phyloP scores from a whole-genome alignment of 2,888 invertebrate genomes.

The Acleris cristana region DNA sequence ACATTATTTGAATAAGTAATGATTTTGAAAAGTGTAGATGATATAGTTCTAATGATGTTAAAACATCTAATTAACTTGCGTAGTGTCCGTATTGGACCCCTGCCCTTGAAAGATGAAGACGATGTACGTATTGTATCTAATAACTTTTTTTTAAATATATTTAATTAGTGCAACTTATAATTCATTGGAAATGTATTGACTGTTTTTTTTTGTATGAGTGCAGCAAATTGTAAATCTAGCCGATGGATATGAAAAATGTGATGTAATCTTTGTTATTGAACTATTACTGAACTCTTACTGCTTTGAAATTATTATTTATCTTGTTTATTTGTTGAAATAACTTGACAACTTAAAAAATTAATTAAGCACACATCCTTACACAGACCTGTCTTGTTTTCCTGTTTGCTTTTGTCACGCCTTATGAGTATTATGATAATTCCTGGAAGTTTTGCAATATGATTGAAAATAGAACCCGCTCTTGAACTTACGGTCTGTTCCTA shows the following conservation, averaged over 20 bases:
- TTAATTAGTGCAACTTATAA: too few relatives aligned
- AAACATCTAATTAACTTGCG: constrained; percentile 56
- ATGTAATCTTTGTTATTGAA: too few relatives aligned
- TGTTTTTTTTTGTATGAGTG: too few relatives aligned
- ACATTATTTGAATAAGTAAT: constrained; percentile 48
- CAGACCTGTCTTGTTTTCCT: constrained; percentile 1
- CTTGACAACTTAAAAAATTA: too few relatives aligned
- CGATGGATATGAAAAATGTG: too few relatives aligned
- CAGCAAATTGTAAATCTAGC: too few relatives aligned
- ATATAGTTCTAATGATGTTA: constrained; percentile 60
- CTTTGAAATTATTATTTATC: too few relatives aligned
- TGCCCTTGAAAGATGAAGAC: constrained; percentile 37
- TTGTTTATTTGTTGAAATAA: too few relatives aligned
- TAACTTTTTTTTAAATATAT: not conserved
- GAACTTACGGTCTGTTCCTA: too few relatives aligned
- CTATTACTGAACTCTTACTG: too few relatives aligned
- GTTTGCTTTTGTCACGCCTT: constrained; percentile 4
- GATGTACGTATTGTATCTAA: constrained; percentile 41
- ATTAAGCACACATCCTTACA: too few relatives aligned
- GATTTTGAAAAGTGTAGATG: constrained; percentile 54
- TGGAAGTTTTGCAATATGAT: not conserved
- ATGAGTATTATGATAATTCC: not conserved
- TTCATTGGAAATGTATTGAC: too few relatives aligned
- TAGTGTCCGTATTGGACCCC: constrained; percentile 43
- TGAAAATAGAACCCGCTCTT: not conserved